Conservation (phyloP, 1,140 invertebrate genomes). For the Trypoxylus dichotomus region DNA sequence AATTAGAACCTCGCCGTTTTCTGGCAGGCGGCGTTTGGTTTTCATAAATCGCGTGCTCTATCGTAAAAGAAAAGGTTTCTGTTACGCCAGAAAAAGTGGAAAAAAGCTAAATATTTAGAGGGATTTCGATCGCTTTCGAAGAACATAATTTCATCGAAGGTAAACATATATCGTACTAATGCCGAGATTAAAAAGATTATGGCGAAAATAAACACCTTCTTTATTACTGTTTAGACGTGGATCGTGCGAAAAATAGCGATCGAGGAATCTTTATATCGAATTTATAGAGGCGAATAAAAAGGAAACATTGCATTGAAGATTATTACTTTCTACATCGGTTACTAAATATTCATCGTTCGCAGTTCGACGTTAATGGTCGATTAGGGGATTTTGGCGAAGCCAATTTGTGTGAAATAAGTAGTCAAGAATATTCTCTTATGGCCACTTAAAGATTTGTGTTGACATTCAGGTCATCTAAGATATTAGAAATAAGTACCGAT, state of each 20-base stretch:
- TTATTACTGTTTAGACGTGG: background rate
- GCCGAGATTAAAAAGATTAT: background rate
- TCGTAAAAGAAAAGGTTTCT: background rate
- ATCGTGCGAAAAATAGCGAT: background rate
- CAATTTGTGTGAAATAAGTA: too few relatives aligned
- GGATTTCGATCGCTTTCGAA: background rate
- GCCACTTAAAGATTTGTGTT: too few relatives aligned
- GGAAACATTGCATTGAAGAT: too few relatives aligned
- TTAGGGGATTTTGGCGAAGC: too few relatives aligned
- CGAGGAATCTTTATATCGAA: too few relatives aligned
- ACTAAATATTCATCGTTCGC: too few relatives aligned
- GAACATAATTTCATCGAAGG: background rate
- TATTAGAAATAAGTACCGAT: too few relatives aligned
- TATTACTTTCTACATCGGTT: too few relatives aligned
- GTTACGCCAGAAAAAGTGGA: background rate
- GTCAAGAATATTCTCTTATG: too few relatives aligned
- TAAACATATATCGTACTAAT: background rate
- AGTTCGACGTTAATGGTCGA: too few relatives aligned
- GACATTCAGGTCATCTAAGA: too few relatives aligned
- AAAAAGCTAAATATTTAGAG: background rate
- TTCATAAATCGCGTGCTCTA: background rate
- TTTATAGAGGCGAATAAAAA: too few relatives aligned
- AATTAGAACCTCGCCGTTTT: background rate
- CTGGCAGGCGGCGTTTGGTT: background rate
- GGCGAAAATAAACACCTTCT: background rate